Evolutionary conservation across 2,797 vertebrate genomes (phyloP).

Genomic region (Helostoma temminkii): DNA sequence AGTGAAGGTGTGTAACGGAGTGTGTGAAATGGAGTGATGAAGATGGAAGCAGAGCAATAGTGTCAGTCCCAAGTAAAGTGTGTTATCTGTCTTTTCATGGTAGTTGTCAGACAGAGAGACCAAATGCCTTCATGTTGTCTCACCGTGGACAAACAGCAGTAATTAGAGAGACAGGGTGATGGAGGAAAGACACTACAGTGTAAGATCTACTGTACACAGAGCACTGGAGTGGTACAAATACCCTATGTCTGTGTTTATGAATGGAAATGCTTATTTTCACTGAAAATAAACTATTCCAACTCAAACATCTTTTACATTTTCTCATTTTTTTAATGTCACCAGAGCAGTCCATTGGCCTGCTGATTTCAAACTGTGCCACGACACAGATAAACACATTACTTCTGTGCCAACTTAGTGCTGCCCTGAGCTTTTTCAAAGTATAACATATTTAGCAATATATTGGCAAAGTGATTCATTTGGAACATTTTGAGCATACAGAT

Average conservation of each 20-base stretch:
- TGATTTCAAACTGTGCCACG: background rate
- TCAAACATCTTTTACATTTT: background rate
- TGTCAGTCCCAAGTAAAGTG: constrained; percentile 60
- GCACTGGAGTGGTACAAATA: background rate
- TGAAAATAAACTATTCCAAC: too few relatives aligned
- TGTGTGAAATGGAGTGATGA: constrained; percentile 71
- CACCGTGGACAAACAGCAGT: constrained; percentile 59
- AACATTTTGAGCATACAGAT: background rate
- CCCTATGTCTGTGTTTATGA: background rate
- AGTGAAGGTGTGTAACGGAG: constrained; percentile 65
- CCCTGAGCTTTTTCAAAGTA: background rate
- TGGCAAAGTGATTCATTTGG: background rate
- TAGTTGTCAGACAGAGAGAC: constrained; percentile 58
- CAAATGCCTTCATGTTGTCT: constrained; percentile 63
- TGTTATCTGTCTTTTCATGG: constrained; percentile 65
- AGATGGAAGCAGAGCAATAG: constrained; percentile 72
- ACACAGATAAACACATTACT: background rate
- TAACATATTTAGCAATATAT: background rate
- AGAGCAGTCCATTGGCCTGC: background rate
- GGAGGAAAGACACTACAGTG: constrained; percentile 30
- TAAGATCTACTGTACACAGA: constrained; percentile 13
- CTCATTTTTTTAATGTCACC: background rate
- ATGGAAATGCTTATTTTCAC: background rate
- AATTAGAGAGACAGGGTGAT: constrained; percentile 62
- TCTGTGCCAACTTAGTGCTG: background rate